Evolutionary conservation across 2,797 vertebrate genomes (phyloP).

Genomic region (Phrynocephalus forsythii): DNA sequence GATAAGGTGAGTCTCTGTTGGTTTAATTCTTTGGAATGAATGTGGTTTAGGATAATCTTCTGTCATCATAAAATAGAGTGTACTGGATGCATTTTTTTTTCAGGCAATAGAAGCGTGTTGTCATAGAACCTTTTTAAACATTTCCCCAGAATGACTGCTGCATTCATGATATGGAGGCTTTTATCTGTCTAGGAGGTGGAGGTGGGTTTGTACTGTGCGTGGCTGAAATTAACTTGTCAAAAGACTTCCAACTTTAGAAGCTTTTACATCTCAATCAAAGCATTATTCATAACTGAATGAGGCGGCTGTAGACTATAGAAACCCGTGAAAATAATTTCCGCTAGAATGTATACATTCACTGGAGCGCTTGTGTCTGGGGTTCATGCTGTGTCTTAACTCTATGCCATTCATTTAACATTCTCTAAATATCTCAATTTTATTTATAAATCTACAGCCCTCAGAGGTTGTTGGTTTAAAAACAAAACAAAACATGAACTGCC

Average conservation of each 20-base stretch:
- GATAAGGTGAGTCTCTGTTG: not conserved
- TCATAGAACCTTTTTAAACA: conserved; percentile 77
- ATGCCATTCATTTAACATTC: conserved; percentile 68
- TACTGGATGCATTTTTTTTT: conserved; percentile 34
- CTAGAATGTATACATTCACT: conserved; percentile 66
- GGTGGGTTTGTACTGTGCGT: conserved; percentile 78
- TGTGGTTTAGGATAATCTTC: conserved; percentile 35
- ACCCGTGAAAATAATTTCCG: conserved; percentile 69
- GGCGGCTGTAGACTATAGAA: conserved; percentile 76
- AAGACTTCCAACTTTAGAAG: conserved; percentile 83
- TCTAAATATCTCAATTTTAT: conserved; percentile 63
- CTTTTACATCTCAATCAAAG: conserved; percentile 80
- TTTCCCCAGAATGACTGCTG: conserved; percentile 69
- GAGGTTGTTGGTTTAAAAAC: conserved; percentile 6
- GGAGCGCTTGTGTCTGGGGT: conserved; percentile 71
- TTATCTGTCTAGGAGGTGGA: conserved; percentile 75
- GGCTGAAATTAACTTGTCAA: conserved; percentile 84
- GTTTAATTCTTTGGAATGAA: conserved; percentile 16
- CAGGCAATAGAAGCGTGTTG: not conserved
- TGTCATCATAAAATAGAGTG: conserved; percentile 74
- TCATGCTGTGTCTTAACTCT: conserved; percentile 57
- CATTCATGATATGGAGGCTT: conserved; percentile 77
- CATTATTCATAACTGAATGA: conserved; percentile 81
- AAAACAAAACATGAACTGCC: conserved; percentile 35
- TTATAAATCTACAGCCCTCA: conserved; percentile 39